Evolutionary conservation across 1,140 invertebrate species (phyloP), one percentile per base, ranked within the genome.

Genomic region (Ditylenchus dipsaci): DNA sequence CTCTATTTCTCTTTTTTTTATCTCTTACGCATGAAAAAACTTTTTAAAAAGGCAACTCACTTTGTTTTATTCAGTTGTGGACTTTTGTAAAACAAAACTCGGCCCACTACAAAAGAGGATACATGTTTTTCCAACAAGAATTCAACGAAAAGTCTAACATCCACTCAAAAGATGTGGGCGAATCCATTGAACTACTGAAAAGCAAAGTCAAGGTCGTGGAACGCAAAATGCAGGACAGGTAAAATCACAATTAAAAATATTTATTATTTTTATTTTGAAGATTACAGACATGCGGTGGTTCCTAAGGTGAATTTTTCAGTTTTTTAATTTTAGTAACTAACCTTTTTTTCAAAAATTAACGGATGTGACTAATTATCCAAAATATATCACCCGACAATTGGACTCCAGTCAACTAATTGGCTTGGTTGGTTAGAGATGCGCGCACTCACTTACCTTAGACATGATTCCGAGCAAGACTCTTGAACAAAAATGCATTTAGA

Each of bases 141-240:
- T n/a, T n/a, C 63, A 69, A 64, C 59, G 74, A 77, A 53, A 81
- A 71, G 65, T 65, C 72, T 21, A 67, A 78, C 45, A 59, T 70
- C 11, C 71, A 68, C 30, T 65, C 67, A 43, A 68, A 75, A 3
- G 45, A 69, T 21, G 61, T 79, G 42, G 30, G 21, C 43, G 76
- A 79, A 23, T 26, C 45, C 29, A 63, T 80, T 13, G 69, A 62
- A 26, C 42, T 27, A n/a, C 61, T 81, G 33, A 70, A 69, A 47
- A 57, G 62, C 5, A 69, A 73, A 33, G 63, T 69, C 1, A 79
- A 72, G 43, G 15, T 69, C 13, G 69, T 77, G 27, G 80, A 82
- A 53, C 56, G 78, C 17, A 79, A 80, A 64, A 82, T 82, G 80
- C 80, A 82, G 57, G 80, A 82, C 60, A n/a, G n/a, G n/a, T n/a